Evolutionary conservation across 2,888 invertebrate species (phyloP), one percentile per base, ranked within the genome.

Genomic region (Andrena hattorfiana): DNA sequence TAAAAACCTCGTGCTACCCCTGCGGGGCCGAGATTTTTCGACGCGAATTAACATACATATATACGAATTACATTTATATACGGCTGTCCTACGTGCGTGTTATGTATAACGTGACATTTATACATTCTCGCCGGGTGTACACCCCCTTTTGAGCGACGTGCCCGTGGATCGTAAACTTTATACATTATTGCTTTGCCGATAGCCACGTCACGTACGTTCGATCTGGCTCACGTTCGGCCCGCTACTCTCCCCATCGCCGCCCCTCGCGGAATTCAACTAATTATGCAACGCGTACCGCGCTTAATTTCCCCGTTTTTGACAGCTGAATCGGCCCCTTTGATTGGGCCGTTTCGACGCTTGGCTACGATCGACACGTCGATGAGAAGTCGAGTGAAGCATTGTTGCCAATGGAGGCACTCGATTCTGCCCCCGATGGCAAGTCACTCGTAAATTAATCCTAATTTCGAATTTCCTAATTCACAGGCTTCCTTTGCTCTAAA

Each of bases 131-230:
- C 64, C 42, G 69, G 69, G 56, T 73, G 89, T 87, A 85, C 85
- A 88, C 89, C 49, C 80, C 42, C 77, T 64, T 76, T 83, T 89
- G 87, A 87, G 89, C 91, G 90, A 89, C 87, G 87, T 89, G 90
- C 87, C 87, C 85, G 88, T 86, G 90, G 89, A 90, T 92, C 92
- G 88, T 92, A 93, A 92, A 93, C 91, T 94, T 92, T 91, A 91
- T 93, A 93, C 93, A 93, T 93, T 93, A 93, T 94, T 93, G 94
- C 93, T 93, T 94, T 92, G 91, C 92, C 93, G 91, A 92, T 92
- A 92, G 90, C 91, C 90, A 89, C 90, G 91, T 92, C 90, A 89
- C 90, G 84, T 89, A 89, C 89, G 87, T 86, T 89, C 91, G 89
- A 88, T 90, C 88, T 85, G 88, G 86, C 90, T 87, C 86, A 79